A percentile compares a stretch with the other conserved stretches of the same genome.
phyloP scores from a whole-genome alignment of 2,113 vertebrate species.

The Colius striatus region DNA sequence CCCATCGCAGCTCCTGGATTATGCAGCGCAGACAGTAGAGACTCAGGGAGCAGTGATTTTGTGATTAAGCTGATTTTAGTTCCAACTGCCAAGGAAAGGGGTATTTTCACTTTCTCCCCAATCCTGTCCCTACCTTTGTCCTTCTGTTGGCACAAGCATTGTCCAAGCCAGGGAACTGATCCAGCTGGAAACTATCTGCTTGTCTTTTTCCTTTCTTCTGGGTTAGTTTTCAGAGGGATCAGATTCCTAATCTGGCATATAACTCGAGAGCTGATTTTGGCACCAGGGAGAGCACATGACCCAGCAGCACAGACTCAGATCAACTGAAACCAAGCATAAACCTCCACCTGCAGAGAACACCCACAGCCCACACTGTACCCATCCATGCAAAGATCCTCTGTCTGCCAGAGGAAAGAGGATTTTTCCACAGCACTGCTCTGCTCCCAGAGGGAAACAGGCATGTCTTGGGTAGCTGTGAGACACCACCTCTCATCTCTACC shows the following conservation, averaged over 20 bases:
- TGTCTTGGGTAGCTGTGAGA: neutral
- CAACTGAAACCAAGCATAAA: constrained; percentile 14
- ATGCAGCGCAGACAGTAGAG: neutral
- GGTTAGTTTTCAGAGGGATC: constrained; percentile 59
- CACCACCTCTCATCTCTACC: neutral
- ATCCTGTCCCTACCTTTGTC: constrained; percentile 53
- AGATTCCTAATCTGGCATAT: constrained; percentile 67
- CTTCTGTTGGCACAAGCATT: constrained; percentile 45
- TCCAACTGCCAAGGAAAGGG: neutral
- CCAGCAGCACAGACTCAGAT: constrained; percentile 1
- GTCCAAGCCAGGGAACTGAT: constrained; percentile 46
- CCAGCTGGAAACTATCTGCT: constrained; percentile 52
- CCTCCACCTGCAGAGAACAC: neutral
- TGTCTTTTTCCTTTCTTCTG: constrained; percentile 60
- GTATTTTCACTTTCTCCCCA: constrained; percentile 16
- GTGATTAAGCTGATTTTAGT: neutral
- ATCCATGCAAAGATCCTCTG: neutral
- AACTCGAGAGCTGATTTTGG: constrained; percentile 52
- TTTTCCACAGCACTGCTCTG: neutral
- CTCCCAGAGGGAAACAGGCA: neutral
- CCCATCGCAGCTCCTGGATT: neutral
- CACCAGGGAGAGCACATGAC: constrained; percentile 8
- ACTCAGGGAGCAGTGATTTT: neutral
- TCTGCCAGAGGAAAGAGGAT: neutral
- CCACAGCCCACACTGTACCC: neutral